Percentiles rank a stretch among this genome's conserved stretches.
Evolutionary conservation across 2,113 vertebrate species (phyloP).

Genomic region (Tragelaphus imberbis): DNA sequence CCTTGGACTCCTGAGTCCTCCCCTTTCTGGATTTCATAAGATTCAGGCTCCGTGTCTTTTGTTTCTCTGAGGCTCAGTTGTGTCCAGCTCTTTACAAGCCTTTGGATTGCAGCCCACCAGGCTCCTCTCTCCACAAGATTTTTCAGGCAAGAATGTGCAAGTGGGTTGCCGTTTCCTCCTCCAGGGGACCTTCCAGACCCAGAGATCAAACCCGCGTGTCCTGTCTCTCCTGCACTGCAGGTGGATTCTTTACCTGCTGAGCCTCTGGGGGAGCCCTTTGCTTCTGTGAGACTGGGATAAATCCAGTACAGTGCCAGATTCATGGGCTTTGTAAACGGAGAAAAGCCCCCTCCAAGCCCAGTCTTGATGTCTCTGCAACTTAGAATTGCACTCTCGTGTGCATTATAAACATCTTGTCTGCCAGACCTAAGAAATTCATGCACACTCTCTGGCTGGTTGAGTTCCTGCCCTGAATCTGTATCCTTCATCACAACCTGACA

Average conservation of each 20-base stretch:
- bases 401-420: slow-evolving; percentile 20
- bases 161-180: neutral
- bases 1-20: neutral
- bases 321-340: neutral
- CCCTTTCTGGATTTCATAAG: neutral
- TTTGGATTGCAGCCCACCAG: neutral
- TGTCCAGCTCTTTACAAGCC: neutral
- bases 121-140: neutral
- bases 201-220: neutral
- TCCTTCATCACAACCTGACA: slow-evolving; percentile 44
- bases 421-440: slow-evolving; percentile 31
- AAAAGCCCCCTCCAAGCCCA: neutral
- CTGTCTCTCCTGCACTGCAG: neutral
- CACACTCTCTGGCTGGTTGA: neutral
- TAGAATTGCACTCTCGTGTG: slow-evolving; percentile 14
- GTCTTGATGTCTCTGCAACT: slow-evolving; percentile 1
- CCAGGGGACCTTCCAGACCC: neutral
- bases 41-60: neutral
- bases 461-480: neutral
- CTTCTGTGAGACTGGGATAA: neutral
- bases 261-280: neutral
- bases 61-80: neutral
- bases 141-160: neutral
- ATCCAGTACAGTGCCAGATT: neutral
- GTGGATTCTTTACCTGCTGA: neutral